Evolutionary conservation across 2,888 invertebrate species (phyloP).

Genomic region (Caenorhabditis sp.): DNA sequence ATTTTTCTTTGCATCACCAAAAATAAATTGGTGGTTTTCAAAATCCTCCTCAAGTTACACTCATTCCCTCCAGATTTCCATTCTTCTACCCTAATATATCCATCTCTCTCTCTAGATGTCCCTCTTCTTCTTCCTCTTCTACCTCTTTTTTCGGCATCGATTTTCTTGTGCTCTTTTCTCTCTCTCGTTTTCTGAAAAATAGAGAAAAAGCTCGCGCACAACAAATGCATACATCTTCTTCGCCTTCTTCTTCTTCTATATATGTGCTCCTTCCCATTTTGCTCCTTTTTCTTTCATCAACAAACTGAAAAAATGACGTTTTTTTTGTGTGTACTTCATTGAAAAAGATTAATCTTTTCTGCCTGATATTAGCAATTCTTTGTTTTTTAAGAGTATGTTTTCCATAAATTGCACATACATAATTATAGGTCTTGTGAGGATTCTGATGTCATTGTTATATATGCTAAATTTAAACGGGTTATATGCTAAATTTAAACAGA

Average conservation of each 20-base stretch:
- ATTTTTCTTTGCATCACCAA: constrained; percentile 1
- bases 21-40: not conserved
- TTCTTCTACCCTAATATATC: not conserved
- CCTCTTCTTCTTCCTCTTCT: not conserved
- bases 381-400: too few relatives aligned
- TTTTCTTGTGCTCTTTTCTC: not conserved
- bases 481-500: too few relatives aligned
- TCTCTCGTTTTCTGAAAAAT: not conserved
- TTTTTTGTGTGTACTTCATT: not conserved
- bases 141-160: not conserved
- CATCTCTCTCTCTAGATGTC: constrained; percentile 4
- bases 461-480: too few relatives aligned
- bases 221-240: constrained; percentile 3
- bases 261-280: not conserved
- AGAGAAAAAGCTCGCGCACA: not conserved
- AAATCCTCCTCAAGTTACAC: not conserved
- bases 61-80: not conserved
- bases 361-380: too few relatives aligned
- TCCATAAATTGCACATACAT: too few relatives aligned
- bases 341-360: not conserved
- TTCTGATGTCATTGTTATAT: too few relatives aligned
- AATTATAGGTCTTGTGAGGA: too few relatives aligned
- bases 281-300: not conserved
- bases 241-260: not conserved
- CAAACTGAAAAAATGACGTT: constrained; percentile 17